phyloP scores from a whole-genome alignment of 1,140 invertebrate species.

The Melanaphis sacchari region DNA sequence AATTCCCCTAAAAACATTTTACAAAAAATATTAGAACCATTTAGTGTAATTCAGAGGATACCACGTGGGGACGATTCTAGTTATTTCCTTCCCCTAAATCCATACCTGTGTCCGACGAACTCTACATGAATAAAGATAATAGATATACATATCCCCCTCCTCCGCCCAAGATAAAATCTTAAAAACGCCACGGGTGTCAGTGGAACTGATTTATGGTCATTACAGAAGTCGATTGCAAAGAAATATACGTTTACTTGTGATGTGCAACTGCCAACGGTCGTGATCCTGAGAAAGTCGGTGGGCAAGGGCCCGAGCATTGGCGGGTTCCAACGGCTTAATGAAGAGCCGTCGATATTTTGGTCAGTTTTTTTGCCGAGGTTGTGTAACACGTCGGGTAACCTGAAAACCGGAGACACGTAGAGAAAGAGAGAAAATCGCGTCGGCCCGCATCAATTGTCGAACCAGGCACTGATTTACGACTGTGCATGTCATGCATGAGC shows the following conservation, averaged over 20 bases:
- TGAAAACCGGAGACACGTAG: neutral
- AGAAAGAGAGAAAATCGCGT: neutral
- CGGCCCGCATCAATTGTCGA: neutral
- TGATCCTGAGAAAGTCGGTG: slow-evolving; percentile 75
- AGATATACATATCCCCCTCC: too few species aligned
- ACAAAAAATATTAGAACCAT: too few species aligned
- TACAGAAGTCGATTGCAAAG: neutral
- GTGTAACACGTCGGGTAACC: slow-evolving; percentile 47
- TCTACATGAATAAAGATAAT: too few species aligned
- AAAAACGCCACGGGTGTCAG: too few species aligned
- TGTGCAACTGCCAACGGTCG: neutral
- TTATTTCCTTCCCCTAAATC: too few species aligned
- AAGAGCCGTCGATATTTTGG: slow-evolving; percentile 36
- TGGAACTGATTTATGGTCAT: neutral
- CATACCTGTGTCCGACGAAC: too few species aligned
- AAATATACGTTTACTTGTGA: slow-evolving; percentile 32
- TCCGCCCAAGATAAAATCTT: too few species aligned
- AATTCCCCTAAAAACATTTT: too few species aligned
- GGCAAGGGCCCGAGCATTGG: slow-evolving; percentile 82
- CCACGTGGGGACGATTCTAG: too few species aligned
- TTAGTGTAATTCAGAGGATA: too few species aligned
- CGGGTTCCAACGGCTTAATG: slow-evolving; percentile 76
- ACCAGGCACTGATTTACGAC: neutral
- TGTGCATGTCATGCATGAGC: neutral
- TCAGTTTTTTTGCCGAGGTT: slow-evolving; percentile 54